Evolutionary conservation across 2,888 invertebrate species (phyloP).

Genomic region (Sminthurinus aureus): DNA sequence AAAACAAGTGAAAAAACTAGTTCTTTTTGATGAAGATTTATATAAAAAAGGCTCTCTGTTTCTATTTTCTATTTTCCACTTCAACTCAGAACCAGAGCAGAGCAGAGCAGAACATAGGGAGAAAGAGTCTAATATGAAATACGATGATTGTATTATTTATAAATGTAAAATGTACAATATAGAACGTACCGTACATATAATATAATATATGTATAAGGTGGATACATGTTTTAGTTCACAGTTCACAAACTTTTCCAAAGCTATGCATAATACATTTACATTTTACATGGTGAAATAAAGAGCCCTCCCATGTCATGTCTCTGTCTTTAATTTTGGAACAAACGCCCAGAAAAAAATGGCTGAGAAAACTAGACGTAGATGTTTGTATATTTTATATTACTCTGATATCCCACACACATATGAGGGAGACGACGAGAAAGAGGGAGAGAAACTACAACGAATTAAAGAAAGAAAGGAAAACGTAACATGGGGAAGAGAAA

Average conservation of each 20-base stretch:
- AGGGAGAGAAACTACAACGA: too few relatives aligned
- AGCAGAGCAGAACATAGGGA: neutral
- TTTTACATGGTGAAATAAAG: neutral
- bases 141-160: neutral
- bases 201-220: neutral
- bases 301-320: constrained; percentile 22
- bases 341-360: constrained; percentile 16
- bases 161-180: neutral
- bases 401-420: neutral
- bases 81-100: neutral
- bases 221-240: neutral
- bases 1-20: neutral
- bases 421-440: neutral
- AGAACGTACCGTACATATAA: too few relatives aligned
- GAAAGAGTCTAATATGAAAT: neutral
- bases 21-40: neutral
- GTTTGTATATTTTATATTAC: neutral
- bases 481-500: neutral
- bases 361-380: neutral
- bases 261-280: too few relatives aligned
- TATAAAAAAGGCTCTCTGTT: neutral
- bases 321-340: constrained; percentile 15
- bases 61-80: neutral
- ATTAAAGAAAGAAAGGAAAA: too few relatives aligned
- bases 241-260: neutral